These are phyloP conservation scores for Ichneumoninae sp. DNA, from an alignment of 2,888 invertebrate species.

Conservation along the genomic window DNA sequence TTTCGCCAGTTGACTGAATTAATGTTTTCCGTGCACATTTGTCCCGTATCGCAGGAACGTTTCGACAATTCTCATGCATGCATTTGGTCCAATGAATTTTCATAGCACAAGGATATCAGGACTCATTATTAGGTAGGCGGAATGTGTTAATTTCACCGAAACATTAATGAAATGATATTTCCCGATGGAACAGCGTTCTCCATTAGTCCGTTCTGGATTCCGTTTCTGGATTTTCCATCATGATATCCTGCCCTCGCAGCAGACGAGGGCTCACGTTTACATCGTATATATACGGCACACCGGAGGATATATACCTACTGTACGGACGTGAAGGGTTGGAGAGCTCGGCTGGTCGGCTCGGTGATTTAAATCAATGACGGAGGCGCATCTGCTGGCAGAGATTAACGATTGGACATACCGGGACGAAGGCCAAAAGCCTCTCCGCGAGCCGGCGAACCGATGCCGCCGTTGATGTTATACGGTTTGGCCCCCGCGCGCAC, in stretches of 20 bases:
- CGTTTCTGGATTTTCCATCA: background rate
- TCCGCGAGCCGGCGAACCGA: conserved; percentile 71
- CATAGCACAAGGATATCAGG: background rate
- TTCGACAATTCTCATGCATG: background rate
- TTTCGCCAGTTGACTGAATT: too few relatives aligned
- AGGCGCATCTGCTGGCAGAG: conserved; percentile 80
- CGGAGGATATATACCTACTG: conserved; percentile 21
- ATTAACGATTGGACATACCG: conserved; percentile 79
- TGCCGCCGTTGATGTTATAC: conserved; percentile 53
- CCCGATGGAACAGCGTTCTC: background rate
- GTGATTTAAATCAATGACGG: conserved; percentile 82
- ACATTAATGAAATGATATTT: background rate
- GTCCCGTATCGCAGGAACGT: too few relatives aligned
- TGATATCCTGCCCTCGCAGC: background rate
- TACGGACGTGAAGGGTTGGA: conserved; percentile 74
- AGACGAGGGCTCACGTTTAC: background rate
- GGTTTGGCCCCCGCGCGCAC: conserved; percentile 34
- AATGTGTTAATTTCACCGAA: background rate
- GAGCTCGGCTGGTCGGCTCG: conserved; percentile 69
- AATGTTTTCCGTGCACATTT: too few relatives aligned
- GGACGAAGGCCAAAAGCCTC: conserved; percentile 66
- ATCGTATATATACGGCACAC: conserved; percentile 24
- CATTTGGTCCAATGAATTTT: conserved; percentile 9
- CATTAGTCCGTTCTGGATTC: background rate
- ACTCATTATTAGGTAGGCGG: background rate